Evolutionary conservation across 2,113 vertebrate genomes (phyloP).

Genomic region (Passer montanus): DNA sequence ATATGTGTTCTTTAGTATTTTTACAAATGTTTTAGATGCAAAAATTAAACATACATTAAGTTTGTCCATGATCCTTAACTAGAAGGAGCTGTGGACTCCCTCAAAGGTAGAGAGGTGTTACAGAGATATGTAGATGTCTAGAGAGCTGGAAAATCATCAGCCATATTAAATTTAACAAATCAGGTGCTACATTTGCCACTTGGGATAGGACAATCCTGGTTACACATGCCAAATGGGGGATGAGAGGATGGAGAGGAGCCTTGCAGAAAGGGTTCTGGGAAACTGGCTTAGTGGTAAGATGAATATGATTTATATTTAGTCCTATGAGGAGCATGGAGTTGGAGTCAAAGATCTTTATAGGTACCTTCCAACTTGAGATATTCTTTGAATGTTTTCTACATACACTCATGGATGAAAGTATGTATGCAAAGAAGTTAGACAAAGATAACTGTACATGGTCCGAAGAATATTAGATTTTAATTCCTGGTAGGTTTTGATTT

Average conservation of each 20-base stretch:
- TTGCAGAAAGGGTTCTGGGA: neutral
- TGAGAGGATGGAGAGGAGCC: neutral
- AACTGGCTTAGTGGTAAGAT: neutral
- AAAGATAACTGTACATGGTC: neutral
- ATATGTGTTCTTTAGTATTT: neutral
- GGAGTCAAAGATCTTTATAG: neutral
- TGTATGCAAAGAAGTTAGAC: neutral
- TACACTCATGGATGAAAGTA: neutral
- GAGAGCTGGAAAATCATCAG: neutral
- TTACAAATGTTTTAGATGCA: neutral
- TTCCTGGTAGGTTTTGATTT: neutral
- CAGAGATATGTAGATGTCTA: neutral
- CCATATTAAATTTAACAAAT: neutral
- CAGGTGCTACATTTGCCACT: accelerated
- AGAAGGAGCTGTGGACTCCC: neutral
- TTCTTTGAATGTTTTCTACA: neutral
- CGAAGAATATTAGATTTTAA: neutral
- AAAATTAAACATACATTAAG: neutral
- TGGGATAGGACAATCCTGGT: neutral
- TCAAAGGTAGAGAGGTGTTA: neutral
- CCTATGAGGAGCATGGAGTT: neutral
- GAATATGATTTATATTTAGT: neutral
- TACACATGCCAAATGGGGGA: accelerated
- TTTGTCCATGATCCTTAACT: neutral
- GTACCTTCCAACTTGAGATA: neutral